phyloP scores from a whole-genome alignment of 2,888 invertebrate genomes.

The Limenitis arthemis region DNA sequence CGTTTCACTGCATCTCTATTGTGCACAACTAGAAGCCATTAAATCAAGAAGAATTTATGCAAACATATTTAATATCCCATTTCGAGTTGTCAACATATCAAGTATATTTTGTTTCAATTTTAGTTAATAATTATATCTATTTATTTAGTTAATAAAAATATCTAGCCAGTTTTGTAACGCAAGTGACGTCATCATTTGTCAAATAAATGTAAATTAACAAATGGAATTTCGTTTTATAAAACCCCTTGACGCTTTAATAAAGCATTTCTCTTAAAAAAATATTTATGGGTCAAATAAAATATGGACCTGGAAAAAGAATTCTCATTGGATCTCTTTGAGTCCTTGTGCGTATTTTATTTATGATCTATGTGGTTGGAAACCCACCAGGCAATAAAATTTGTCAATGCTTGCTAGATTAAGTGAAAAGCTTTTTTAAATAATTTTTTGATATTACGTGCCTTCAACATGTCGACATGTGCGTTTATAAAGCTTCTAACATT shows the following conservation, averaged over 20 bases:
- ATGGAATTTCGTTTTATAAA: not conserved
- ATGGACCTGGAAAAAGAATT: too few relatives aligned
- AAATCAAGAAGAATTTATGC: too few relatives aligned
- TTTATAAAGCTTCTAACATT: conserved; percentile 39
- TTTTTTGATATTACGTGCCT: conserved; percentile 61
- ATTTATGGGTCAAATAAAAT: too few relatives aligned
- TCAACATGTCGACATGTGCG: conserved; percentile 44
- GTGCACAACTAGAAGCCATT: too few relatives aligned
- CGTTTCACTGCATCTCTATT: too few relatives aligned
- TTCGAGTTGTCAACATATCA: conserved; percentile 2
- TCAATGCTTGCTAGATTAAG: conserved; percentile 37
- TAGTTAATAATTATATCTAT: conserved; percentile 65
- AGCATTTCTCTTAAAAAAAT: too few relatives aligned
- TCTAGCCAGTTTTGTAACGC: conserved; percentile 3
- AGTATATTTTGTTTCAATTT: conserved; percentile 37
- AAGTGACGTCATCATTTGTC: not conserved
- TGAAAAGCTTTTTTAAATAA: conserved; percentile 64
- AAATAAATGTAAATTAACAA: not conserved
- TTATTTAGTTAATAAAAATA: conserved; percentile 57
- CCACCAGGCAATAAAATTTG: too few relatives aligned
- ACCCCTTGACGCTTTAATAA: too few relatives aligned
- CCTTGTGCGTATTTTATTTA: too few relatives aligned
- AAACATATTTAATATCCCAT: conserved; percentile 9
- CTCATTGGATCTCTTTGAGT: too few relatives aligned
- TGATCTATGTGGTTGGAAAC: too few relatives aligned